Base-by-base conservation (phyloP, 1,140 invertebrate species). In the Sycophila sp. region DNA sequence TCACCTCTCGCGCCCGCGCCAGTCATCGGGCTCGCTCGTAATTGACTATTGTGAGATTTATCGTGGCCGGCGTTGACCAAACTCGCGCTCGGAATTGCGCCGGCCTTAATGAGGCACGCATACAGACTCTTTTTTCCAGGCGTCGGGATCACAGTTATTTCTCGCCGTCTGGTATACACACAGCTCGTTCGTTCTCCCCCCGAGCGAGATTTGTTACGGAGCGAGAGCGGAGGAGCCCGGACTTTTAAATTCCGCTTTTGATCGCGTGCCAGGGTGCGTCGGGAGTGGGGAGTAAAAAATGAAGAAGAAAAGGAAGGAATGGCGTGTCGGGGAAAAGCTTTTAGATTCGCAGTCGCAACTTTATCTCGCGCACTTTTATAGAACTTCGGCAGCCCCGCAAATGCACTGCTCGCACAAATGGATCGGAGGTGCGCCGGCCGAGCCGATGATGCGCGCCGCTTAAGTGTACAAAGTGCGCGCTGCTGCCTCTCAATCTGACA, bases 21-120 rank as follows among this genome's bases (percentile, higher is more conserved):
- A 19, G 17, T 11, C 24, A 22, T 22, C 17, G 24, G 26, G 26
- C 28, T 42, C 17, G n/a, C 5, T 28, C 2, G 58, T 62, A 62
- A 62, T 62, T 62, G 58, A 62, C 38, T 47, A 62, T 62, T 62
- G 40, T 45, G 26, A 62, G 40, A 62, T 62, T 62, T 62, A 62
- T 62, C 47, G n/a, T n/a, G n/a, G n/a, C n/a, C n/a, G n/a, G n/a
- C n/a, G n/a, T n/a, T n/a, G n/a, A n/a, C n/a, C n/a, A n/a, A n/a
- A n/a, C n/a, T n/a, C n/a, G n/a, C n/a, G n/a, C n/a, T n/a, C n/a
- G n/a, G n/a, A n/a, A n/a, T n/a, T n/a, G n/a, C n/a, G n/a, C n/a
- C n/a, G n/a, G n/a, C n/a, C n/a, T n/a, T n/a, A n/a, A n/a, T n/a
- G n/a, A n/a, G n/a, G n/a, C n/a, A n/a, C n/a, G n/a, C n/a, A n/a